Evolutionary conservation across 2,888 invertebrate species (phyloP).

Genomic region (Agrotis ipsilon): DNA sequence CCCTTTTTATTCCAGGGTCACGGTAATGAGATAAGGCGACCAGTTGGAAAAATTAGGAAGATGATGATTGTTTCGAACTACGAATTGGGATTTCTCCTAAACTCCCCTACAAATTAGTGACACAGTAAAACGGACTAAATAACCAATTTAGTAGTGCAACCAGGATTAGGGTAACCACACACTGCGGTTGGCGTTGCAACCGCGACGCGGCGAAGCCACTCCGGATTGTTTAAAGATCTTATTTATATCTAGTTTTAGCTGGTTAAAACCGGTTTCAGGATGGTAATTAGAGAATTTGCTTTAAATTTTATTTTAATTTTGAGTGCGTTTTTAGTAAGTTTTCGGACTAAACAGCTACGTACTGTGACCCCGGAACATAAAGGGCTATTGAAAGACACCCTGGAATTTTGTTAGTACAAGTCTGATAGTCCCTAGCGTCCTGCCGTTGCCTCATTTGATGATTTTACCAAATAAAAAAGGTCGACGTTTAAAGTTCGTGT

Average conservation of each 20-base stretch:
- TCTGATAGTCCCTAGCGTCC: too few species aligned
- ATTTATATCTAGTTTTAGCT: conserved; percentile 41
- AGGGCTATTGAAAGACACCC: too few species aligned
- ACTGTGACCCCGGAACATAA: too few species aligned
- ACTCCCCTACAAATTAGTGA: conserved; percentile 7
- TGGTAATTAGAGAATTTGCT: conserved; percentile 31
- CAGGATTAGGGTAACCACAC: conserved; percentile 53
- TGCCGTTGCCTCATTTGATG: too few species aligned
- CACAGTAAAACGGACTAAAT: conserved; percentile 34
- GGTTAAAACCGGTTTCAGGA: conserved; percentile 20
- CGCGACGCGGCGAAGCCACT: conserved; percentile 38
- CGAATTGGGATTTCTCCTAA: not conserved
- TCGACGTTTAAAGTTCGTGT: too few species aligned
- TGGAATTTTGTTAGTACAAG: too few species aligned
- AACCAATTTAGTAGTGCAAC: conserved; percentile 31
- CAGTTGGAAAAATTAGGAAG: too few species aligned
- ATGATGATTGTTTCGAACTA: not conserved
- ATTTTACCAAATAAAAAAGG: too few species aligned
- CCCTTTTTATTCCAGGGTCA: too few species aligned
- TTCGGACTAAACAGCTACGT: too few species aligned
- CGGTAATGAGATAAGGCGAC: too few species aligned
- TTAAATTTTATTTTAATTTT: not conserved
- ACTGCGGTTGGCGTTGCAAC: conserved; percentile 46
- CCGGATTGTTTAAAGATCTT: conserved; percentile 45
- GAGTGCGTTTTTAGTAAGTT: too few species aligned